Evolutionary conservation across 1,140 invertebrate species (phyloP), one percentile per base, ranked within the genome.

Genomic region (Leptinotarsa lineolata): DNA sequence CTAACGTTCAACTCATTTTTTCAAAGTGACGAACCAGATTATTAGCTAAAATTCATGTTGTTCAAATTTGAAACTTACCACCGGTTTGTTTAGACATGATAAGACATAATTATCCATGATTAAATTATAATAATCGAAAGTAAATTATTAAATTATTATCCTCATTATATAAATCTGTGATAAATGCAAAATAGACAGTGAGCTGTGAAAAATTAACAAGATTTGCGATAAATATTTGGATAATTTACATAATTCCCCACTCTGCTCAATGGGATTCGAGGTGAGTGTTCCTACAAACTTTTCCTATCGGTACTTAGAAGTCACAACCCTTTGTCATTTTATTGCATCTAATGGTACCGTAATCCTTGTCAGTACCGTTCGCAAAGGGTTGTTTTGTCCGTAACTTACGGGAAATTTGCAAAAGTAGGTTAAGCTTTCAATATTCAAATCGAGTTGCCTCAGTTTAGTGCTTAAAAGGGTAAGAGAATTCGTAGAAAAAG

Each of bases 331-430:
- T 54, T 54, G 48, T 54, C 1, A 15, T 54, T 54, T 54, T 54
- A 54, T 54, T 54, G n/a, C 48, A 18, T 54, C 15, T 54, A 54
- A 54, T 54, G 48, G 48, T 54, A 54, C 48, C 48, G 48, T 54
- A 54, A 54, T 54, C 15, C 48, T 54, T 16, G n/a, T 13, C 15
- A 18, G n/a, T 16, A 54, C 48, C 15, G 15, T n/a, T 54, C 4
- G 15, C 16, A 54, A 16, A 54, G 48, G 48, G 48, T 54, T 54
- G 48, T 15, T 16, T 54, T 54, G 48, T 54, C n/a, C 48, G n/a
- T 18, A 54, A 54, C n/a, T 54, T n/a, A 54, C 48, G 48, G 48
- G 16, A 54, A 54, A 54, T 54, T 54, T 54, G 15, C 48, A 54
- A 54, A 54, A 54, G 48, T 54, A 54, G 48, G 48, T 54, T 54